A percentile compares a stretch with the other conserved stretches of the same genome.
phyloP scores from a whole-genome alignment of 2,888 invertebrate genomes.

The Enchytraeus crypticus region DNA sequence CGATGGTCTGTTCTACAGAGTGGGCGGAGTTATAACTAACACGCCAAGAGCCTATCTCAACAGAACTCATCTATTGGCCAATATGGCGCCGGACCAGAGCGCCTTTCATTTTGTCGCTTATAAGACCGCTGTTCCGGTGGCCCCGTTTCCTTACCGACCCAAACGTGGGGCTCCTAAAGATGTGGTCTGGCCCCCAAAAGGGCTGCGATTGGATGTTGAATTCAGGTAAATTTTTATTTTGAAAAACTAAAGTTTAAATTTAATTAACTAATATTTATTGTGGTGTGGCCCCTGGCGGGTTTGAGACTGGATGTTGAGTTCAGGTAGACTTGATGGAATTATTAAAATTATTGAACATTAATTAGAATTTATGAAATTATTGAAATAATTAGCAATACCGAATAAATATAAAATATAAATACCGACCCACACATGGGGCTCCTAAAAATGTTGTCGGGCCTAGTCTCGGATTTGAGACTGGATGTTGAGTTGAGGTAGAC shows the following conservation, averaged over 20 bases:
- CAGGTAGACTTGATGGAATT: too few relatives aligned
- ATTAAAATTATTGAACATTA: too few relatives aligned
- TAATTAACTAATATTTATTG: too few relatives aligned
- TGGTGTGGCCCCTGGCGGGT: background rate
- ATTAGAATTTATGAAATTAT: too few relatives aligned
- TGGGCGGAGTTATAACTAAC: conserved; percentile 17
- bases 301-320: background rate
- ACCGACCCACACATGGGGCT: too few relatives aligned
- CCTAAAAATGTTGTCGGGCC: too few relatives aligned
- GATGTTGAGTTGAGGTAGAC: too few relatives aligned
- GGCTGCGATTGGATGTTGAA: conserved; percentile 15
- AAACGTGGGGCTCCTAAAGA: conserved; percentile 20
- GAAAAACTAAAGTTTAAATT: too few relatives aligned
- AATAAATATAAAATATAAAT: too few relatives aligned
- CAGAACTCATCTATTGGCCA: conserved; percentile 16
- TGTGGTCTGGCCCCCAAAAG: conserved; percentile 25
- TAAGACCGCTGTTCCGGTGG: conserved; percentile 8
- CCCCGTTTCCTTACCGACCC: conserved; percentile 23
- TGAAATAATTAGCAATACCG: too few relatives aligned
- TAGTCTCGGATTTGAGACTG: too few relatives aligned
- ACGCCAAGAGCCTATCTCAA: conserved; percentile 23
- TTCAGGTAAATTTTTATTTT: too few relatives aligned
- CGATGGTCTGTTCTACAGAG: conserved; percentile 20
- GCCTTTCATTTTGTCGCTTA: conserved; percentile 21
- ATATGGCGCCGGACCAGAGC: conserved; percentile 8